Conservation (phyloP, 2,113 vertebrate species). For the Pogonocichla stellata region DNA sequence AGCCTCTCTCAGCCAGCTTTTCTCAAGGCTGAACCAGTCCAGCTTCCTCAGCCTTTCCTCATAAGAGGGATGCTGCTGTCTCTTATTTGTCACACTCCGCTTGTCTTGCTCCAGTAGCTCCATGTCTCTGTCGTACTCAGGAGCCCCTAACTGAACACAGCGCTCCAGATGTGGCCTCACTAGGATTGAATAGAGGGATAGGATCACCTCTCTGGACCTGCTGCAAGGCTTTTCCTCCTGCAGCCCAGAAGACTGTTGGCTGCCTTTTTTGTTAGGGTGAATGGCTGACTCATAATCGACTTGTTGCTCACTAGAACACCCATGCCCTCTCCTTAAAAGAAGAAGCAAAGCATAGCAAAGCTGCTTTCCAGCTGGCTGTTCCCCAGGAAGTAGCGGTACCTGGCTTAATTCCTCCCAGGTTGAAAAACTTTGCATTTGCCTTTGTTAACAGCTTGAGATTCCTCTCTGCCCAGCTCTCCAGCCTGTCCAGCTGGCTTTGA, state of each 20-base stretch:
- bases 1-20: fast-evolving
- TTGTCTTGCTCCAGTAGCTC: background rate
- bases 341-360: background rate
- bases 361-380: background rate
- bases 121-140: background rate
- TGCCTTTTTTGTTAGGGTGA: background rate
- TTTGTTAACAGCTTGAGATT: background rate
- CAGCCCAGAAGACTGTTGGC: background rate
- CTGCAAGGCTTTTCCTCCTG: background rate
- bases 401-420: background rate
- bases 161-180: background rate
- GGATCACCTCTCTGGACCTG: background rate
- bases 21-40: background rate
- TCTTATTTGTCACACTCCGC: background rate
- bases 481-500: background rate
- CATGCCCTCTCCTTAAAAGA: background rate
- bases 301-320: background rate
- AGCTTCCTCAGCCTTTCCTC: background rate
- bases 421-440: background rate
- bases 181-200: background rate
- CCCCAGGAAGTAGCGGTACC: background rate
- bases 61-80: background rate
- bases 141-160: background rate
- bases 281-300: background rate
- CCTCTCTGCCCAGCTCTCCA: background rate